A percentile compares a stretch with the other conserved stretches of the same genome.
phyloP scores from a whole-genome alignment of 1,140 invertebrate species.

The Drosophila hydei region DNA sequence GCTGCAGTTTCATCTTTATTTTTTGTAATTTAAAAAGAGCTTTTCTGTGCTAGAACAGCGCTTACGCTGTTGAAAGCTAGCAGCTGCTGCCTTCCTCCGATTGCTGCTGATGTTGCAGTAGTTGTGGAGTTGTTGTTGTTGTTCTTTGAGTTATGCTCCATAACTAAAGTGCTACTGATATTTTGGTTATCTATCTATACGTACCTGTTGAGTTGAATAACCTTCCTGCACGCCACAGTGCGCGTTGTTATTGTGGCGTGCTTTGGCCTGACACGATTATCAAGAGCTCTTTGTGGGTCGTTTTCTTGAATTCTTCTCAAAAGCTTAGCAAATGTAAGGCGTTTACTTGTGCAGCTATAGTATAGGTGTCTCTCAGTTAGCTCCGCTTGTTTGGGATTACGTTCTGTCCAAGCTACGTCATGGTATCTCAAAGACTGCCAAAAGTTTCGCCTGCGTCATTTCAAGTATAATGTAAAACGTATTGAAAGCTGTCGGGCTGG shows the following conservation, averaged over 20 bases:
- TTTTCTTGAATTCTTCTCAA: slow-evolving; percentile 24
- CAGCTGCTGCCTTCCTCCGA: slow-evolving; percentile 1
- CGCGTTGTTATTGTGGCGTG: slow-evolving; percentile 22
- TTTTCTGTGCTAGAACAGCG: slow-evolving; percentile 37
- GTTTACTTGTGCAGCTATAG: slow-evolving; percentile 8
- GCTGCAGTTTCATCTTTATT: slow-evolving; percentile 36
- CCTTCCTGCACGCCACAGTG: slow-evolving; percentile 30
- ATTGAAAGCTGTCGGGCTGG: slow-evolving; percentile 31
- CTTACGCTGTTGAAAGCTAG: slow-evolving; percentile 20
- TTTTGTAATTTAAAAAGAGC: slow-evolving; percentile 22
- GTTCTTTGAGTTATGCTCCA: background rate
- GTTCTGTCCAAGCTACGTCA: slow-evolving; percentile 69
- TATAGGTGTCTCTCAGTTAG: slow-evolving; percentile 1
- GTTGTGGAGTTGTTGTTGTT: no score
- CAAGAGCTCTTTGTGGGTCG: slow-evolving; percentile 18
- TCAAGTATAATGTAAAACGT: slow-evolving; percentile 43
- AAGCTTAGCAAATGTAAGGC: slow-evolving; percentile 21
- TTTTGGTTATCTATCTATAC: slow-evolving; percentile 9
- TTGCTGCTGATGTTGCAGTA: slow-evolving; percentile 41
- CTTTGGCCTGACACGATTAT: slow-evolving; percentile 46
- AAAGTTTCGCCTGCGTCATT: slow-evolving; percentile 56
- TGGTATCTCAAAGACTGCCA: slow-evolving; percentile 56
- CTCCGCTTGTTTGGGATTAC: slow-evolving; percentile 21
- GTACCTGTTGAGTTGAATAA: slow-evolving; percentile 42
- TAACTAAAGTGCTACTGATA: slow-evolving; percentile 4